Evolutionary conservation across 2,888 invertebrate species (phyloP).

Genomic region (Acanthococcus lagerstroemiae): DNA sequence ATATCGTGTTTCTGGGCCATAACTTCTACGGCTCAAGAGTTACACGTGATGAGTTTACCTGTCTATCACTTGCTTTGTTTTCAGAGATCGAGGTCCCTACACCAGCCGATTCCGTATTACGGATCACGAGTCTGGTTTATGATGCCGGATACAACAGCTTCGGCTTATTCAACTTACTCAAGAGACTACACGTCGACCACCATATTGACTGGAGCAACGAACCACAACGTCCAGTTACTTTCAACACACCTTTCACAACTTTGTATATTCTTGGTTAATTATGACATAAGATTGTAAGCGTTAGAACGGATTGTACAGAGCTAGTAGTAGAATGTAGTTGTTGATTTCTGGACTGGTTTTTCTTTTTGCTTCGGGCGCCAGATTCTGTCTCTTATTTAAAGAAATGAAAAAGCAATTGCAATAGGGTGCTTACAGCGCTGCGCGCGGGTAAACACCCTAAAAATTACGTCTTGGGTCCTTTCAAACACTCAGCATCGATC

Average conservation of each 20-base stretch:
- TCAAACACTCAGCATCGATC: too few species aligned
- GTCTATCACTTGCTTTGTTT: background rate
- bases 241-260: background rate
- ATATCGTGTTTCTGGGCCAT: background rate
- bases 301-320: too few species aligned
- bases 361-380: too few species aligned
- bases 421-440: too few species aligned
- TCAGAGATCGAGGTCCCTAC: background rate
- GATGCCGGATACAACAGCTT: background rate
- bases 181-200: background rate
- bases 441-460: too few species aligned
- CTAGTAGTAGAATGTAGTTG: too few species aligned
- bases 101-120: background rate
- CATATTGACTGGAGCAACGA: background rate
- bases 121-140: background rate
- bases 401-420: too few species aligned
- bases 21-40: constrained; percentile 1
- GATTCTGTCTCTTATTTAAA: too few species aligned
- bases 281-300: too few species aligned
- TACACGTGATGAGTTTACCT: background rate
- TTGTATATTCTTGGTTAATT: too few species aligned
- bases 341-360: too few species aligned
- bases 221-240: background rate
- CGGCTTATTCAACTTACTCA: background rate
- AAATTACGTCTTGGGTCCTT: too few species aligned